Base-by-base conservation (phyloP, 1,140 invertebrate genomes). In the Campoletis sonorensis region DNA sequence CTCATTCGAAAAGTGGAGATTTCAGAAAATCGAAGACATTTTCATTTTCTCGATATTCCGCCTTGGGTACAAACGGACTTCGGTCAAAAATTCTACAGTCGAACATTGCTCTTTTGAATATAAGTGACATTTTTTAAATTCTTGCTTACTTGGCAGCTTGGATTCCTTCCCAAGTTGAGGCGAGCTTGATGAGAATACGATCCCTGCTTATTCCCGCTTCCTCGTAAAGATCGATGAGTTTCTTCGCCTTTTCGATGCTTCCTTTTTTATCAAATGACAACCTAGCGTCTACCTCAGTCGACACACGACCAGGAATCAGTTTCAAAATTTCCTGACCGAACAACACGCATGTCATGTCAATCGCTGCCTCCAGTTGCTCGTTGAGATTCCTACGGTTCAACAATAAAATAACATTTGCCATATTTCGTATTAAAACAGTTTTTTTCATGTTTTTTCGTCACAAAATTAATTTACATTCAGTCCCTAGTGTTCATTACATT, bases 161-260 rank as follows among this genome's bases (percentile, higher is more conserved):
- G 84, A 99, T 99, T 33, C 99, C 98, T 94, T 99, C 99, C 99
- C 99, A 99, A 0, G 98, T 99, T 4, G 98, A 98, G 1, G 98
- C 97, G 77, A 99, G 93, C 92, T 99, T 99, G 75, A 99, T 99
- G 0, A 99, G 93, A 92, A 99, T 95, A 77, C 99, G 94, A 21
- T 99, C 97, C 89, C 98, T 99, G 75, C 93, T 92, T 79, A 99
- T 96, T 15, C 98, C 98, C 88, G 95, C 93, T 79, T 97, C 95
- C 88, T 97, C 95, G 91, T 99, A 99, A 85, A 99, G 92, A 75
- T 95, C 91, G 83, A 99, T 99, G 40, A 99, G 91, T 87, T 96
- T 96, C 54, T 94, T 93, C 10, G 98, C 98, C 90, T 99, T 99
- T 27, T 94, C 92, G 86, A 99, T 95, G 86, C 97, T 99, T 0